phyloP scores from a whole-genome alignment of 2,797 vertebrate genomes.

The Yasuhikotakia modesta region DNA sequence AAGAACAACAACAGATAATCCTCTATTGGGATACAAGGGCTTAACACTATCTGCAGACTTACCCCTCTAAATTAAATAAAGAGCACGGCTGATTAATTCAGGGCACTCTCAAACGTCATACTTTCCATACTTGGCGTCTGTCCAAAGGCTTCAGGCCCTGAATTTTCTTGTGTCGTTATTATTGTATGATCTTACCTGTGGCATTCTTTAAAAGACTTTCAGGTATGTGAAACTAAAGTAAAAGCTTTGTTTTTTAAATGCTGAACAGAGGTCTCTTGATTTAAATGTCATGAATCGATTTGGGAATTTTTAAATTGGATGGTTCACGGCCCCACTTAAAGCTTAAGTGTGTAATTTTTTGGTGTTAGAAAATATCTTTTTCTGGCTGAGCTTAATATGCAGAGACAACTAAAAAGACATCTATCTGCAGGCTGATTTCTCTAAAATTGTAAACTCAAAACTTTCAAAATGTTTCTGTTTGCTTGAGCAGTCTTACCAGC shows the following conservation, averaged over 20 bases:
- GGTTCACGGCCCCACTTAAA: not conserved
- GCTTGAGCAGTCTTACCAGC: not conserved
- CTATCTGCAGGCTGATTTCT: not conserved
- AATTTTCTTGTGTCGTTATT: conserved; percentile 6
- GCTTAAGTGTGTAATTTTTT: not conserved
- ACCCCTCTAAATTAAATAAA: conserved; percentile 35
- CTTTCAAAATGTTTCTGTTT: not conserved
- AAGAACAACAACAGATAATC: conserved; percentile 2
- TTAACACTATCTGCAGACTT: conserved; percentile 14
- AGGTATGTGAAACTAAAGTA: not conserved
- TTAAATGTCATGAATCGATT: not conserved
- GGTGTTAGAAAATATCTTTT: not conserved
- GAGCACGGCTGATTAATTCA: conserved; percentile 34
- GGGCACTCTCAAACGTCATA: conserved; percentile 32
- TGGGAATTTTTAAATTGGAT: not conserved
- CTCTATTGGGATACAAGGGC: not conserved
- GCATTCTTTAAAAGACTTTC: not conserved
- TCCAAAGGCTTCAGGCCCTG: conserved; percentile 13
- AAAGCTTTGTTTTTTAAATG: not conserved
- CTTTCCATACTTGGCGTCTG: not conserved
- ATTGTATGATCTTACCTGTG: not conserved
- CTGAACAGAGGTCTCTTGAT: not conserved
- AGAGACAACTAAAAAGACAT: not conserved
- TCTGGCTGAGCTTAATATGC: too few relatives aligned
- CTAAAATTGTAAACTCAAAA: not conserved